Percentiles rank a stretch among this genome's conserved stretches.
Conservation (phyloP, 2,797 vertebrate genomes). For the Cuculus canorus region DNA sequence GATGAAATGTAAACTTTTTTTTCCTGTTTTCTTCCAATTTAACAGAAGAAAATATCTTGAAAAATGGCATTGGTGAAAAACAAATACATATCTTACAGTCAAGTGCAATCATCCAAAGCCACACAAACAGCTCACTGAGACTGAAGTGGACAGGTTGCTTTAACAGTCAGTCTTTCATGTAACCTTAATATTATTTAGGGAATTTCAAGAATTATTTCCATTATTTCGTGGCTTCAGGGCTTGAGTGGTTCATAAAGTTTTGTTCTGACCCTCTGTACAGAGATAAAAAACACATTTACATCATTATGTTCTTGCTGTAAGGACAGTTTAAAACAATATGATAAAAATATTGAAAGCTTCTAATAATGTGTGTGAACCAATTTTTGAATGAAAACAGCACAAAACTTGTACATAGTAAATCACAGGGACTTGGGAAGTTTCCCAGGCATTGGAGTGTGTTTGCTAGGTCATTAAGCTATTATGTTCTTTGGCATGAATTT, state of each 20-base stretch:
- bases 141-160: background rate
- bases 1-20: background rate
- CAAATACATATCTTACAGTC: background rate
- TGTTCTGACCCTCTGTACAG: background rate
- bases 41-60: background rate
- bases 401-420: background rate
- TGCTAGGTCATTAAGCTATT: background rate
- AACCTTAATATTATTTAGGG: background rate
- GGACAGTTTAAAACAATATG: background rate
- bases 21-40: background rate
- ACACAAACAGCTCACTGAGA: background rate
- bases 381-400: background rate
- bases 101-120: background rate
- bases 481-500: background rate
- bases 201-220: background rate
- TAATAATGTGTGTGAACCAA: background rate
- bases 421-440: background rate
- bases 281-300: background rate
- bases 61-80: background rate
- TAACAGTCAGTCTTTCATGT: background rate
- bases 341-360: background rate
- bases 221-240: background rate
- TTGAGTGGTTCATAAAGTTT: background rate
- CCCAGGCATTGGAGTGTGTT: background rate
- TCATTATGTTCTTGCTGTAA: background rate